Evolutionary conservation across 1,140 invertebrate species (phyloP), one percentile per base, ranked within the genome.

Genomic region (Branchinecta lynchi): DNA sequence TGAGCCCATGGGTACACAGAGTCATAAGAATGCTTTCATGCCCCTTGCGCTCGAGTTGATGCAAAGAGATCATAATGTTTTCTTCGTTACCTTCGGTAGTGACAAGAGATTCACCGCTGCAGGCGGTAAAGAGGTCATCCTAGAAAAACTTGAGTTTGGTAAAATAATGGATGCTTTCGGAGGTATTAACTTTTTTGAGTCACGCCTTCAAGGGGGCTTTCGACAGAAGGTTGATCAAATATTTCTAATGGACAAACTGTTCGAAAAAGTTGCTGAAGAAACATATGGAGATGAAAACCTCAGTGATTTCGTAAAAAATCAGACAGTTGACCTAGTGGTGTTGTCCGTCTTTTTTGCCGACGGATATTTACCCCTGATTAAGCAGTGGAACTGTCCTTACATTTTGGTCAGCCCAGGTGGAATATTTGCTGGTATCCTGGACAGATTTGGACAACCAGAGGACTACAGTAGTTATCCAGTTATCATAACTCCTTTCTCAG

Each of bases 11-110:
- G 70, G 70, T 9, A 68, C 70, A 3, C 68, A 69, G 66, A 71
- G 70, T 44, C 67, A 71, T 46, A 45, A 71, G 21, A 71, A 71
- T 43, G 67, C 45, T n/a, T 71, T 69, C 70, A 73, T 77, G 69
- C 75, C 79, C 15, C 32, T 83, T 5, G 77, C 77, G 12, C 74
- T 76, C 70, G 79, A 78, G 66, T 73, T 84, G 43, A 76, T 75
- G 0, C 78, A 76, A 45, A 73, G 77, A 66, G 82, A 81, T 10
- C 82, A 84, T 73, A 75, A 81, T 70, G 74, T 84, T 2, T 75
- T 75, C 45, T 60, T 71, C 66, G 44, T 71, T 43, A 69, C 70
- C 3, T 66, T 66, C 7, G 66, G 66, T 65, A 66, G 45, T 21
- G 66, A 15, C 10, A 32, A 12, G 20, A 67, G 21, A 32, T 67